Evolutionary conservation across 2,797 vertebrate genomes (phyloP), one percentile per base, ranked within the genome.

Genomic region (Ctenochaetus hawaiiensis): DNA sequence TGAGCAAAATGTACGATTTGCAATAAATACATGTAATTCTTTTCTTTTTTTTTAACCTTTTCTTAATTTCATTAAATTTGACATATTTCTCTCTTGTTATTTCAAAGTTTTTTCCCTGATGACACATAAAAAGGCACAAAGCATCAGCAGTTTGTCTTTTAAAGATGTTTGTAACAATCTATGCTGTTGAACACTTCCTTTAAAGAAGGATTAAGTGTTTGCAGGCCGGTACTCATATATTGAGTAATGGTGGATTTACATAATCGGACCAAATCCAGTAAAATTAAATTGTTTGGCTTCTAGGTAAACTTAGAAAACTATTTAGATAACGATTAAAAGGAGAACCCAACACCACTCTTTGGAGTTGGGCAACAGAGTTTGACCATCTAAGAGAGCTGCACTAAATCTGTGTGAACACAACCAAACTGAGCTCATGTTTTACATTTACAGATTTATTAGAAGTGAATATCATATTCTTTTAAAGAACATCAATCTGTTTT

Each of bases 381-480:
- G 23, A 49, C 14, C 12, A 52, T 45, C 18, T 56, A 6, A 76
- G 53, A 16, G 18, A 34, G 18, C 51, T 4, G 12, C 65, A 54
- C 34, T 57, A 49, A 60, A 71, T 48, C 58, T 26, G 14, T 34
- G 66, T 59, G 37, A 71, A 58, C 57, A 51, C 51, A 62, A 62
- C 57, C 23, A 12, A 45, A 12, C 30, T 30, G 3, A 30, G 30
- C 30, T 30, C 30, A 30, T 30, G 30, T 30, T 30, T 30, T 30
- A 30, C 30, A 34, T 34, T 34, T 34, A 34, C 30, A 39, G 51
- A 37, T 20, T 26, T 5, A 8, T 14, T 18, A 17, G 11, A 37
- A 47, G 13, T 48, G 16, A 11, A 20, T 41, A 41, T 41, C 11
- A 9, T 41, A 41, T 41, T 41, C 39, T 30, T 30, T 30, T 30